phyloP scores from a whole-genome alignment of 2,888 invertebrate species.

The Rosalia funebris region DNA sequence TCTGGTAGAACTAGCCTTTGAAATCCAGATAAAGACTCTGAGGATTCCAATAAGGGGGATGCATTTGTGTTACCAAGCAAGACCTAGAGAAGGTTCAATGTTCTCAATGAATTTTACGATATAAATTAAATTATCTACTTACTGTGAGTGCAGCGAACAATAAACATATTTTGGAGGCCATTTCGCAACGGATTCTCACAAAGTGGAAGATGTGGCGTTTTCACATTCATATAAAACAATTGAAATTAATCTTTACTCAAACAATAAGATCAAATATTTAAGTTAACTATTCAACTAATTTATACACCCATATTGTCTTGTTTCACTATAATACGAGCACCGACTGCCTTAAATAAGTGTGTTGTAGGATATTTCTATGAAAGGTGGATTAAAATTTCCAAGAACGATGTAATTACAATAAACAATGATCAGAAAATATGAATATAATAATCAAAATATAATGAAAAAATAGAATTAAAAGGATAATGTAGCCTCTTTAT shows the following conservation, averaged over 20 bases:
- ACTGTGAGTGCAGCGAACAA: conserved; percentile 2
- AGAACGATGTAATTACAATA: no score
- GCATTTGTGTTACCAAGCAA: neutral
- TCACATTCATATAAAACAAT: conserved; percentile 9
- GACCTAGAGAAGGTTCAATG: neutral
- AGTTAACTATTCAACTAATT: neutral
- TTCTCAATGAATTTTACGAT: neutral
- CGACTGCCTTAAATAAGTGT: no score
- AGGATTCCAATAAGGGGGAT: neutral
- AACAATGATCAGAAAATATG: no score
- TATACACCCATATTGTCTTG: no score
- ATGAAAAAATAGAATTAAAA: no score
- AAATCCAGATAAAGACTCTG: neutral
- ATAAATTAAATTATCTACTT: neutral
- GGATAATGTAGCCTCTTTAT: no score
- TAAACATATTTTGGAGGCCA: neutral
- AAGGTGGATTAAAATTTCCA: no score
- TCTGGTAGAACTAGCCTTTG: neutral
- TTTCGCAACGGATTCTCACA: neutral
- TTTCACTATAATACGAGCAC: no score
- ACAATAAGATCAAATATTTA: conserved; percentile 11
- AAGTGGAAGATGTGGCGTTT: neutral
- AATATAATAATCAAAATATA: no score
- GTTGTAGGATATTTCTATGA: no score
- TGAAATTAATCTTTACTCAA: conserved; percentile 4